These are phyloP conservation scores for Cricetomys ansorgei DNA, from an alignment of 2,113 vertebrate genomes.

Conservation along the genomic window DNA sequence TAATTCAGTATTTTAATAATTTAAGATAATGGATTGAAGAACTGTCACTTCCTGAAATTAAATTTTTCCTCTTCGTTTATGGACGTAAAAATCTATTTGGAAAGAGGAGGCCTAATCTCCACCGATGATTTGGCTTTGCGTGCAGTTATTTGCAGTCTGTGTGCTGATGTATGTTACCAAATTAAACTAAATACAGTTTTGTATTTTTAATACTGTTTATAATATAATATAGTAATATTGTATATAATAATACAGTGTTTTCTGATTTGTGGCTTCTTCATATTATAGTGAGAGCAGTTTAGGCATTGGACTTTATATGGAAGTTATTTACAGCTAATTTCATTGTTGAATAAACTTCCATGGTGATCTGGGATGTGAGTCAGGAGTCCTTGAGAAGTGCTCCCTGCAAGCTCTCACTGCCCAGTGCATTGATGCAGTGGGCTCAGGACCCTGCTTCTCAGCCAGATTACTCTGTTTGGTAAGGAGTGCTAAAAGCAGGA, in stretches of 20 bases:
- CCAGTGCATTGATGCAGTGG: too few species aligned
- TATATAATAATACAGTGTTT: too few species aligned
- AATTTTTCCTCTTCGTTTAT: background rate
- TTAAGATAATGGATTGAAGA: background rate
- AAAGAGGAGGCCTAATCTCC: background rate
- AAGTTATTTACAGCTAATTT: background rate
- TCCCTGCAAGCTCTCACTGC: background rate
- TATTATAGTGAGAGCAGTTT: slow-evolving; percentile 59
- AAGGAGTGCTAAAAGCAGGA: background rate
- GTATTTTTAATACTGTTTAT: slow-evolving; percentile 45
- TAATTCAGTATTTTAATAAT: background rate
- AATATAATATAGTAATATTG: too few species aligned
- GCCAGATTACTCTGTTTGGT: background rate
- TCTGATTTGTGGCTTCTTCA: slow-evolving; percentile 48
- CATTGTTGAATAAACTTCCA: background rate
- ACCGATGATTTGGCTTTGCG: background rate
- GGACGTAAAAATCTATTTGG: background rate
- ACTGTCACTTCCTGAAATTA: slow-evolving; percentile 4
- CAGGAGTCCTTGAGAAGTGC: too few species aligned
- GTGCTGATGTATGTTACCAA: background rate
- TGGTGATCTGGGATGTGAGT: background rate
- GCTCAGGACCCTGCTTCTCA: background rate
- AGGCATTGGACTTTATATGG: background rate
- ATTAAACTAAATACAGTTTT: slow-evolving; percentile 10
- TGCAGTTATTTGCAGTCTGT: background rate